Evolutionary conservation across 2,888 invertebrate species (phyloP), one percentile per base, ranked within the genome.

Genomic region (Nesidiocoris tenuis): DNA sequence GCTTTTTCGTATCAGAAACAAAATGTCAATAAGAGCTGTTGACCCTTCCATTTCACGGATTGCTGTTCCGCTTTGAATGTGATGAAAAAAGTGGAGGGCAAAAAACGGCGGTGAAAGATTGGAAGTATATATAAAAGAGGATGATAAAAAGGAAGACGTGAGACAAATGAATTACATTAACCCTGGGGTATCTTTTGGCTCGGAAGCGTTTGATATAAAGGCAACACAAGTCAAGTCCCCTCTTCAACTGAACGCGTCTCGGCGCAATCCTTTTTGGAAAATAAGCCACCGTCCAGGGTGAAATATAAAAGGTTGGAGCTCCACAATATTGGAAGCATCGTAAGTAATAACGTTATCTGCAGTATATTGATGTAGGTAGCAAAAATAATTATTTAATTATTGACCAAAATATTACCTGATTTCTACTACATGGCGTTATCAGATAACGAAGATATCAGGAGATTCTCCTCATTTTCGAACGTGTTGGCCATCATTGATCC

Each of bases 1-100:
- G 65, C 18, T 17, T 17, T n/a, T 24, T 65, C 65, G 19, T 25
- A 39, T 39, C 65, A 39, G 65, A 39, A 39, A 18, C 18, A 65
- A 16, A 39, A 65, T 19, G 39, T 24, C 23, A 17, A 39, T 39
- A 39, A 65, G 54, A n/a, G 39, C 18, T 24, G 65, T 65, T 65
- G 65, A 65, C 63, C 23, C 65, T 24, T 65, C 65, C 65, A 65
- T 65, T 65, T 65, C 65, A 23, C 65, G 21, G 65, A 65, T 65
- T 65, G 39, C 39, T 39, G 25, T 25, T 65, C 39, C 21, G 1
- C 18, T 61, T 39, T 39, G 39, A 39, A 39, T 39, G 39, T 39
- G 39, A 39, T 39, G 39, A 12, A 39, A 39, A 39, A 39, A 39
- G 12, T 12, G 5, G 12, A 39, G 12, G 39, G 12, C 5, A 39